Base-by-base conservation (phyloP, 2,888 invertebrate species). In the Polyploca ridens region DNA sequence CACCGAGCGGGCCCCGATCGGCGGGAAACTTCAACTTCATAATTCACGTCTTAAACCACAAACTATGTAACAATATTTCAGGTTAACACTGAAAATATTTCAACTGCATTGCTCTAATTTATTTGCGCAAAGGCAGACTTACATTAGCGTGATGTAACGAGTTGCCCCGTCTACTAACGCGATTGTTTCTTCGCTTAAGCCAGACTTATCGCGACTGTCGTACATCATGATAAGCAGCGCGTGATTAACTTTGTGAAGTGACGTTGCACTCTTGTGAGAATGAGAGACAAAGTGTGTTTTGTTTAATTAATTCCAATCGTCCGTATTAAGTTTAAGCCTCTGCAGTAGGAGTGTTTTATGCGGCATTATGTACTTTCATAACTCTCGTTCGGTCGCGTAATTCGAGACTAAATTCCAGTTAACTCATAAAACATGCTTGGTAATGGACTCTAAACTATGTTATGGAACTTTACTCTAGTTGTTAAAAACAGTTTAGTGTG, bases 151-250 rank as follows among this genome's bases (percentile, higher is more conserved):
- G 86, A 85, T 86, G 83, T 87, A 87, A 87, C 82, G 78, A 78
- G 79, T 41, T 41, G 41, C 77, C 83, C 84, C 71, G 85, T 86
- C 86, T 87, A 83, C 82, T 83, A 87, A 87, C 86, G 81, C 79
- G 82, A 87, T 89, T 86, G 84, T 86, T 88, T 82, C 77, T 71
- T 65, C 67, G 70, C 76, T 77, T 77, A 74, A 81, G 73, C 72
- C 75, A 75, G 73, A 80, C 76, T 76, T 76, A 74, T 74, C 66
- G 70, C 63, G 66, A 64, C 65, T 62, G 60, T 72, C 70, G 54
- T 69, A 63, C 69, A 75, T 72, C 71, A 74, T 76, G 76, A 76
- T 76, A 82, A 78, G 71, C 64, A 67, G 63, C 72, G 68, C 70
- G 76, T 77, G 75, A 78, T 77, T 78, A 77, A 72, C 72, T 75